Base-by-base conservation (phyloP, 2,797 vertebrate species). In the Xerus rutilus region DNA sequence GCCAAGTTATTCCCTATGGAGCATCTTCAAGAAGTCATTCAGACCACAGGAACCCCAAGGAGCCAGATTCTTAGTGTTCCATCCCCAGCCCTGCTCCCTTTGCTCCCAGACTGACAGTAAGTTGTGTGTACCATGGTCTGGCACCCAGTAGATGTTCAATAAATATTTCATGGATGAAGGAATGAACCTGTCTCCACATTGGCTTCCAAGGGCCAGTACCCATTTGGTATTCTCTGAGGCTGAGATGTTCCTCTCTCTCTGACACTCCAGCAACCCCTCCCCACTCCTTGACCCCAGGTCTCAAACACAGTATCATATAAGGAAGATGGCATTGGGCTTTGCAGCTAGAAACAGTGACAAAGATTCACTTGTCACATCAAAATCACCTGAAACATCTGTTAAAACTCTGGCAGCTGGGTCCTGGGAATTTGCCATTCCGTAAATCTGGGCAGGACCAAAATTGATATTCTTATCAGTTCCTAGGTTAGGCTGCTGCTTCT, bases 1-100 rank as follows among this genome's bases (percentile, higher is more conserved):
- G 96, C 28, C 91, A 96, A 95, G 54, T 89, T 30, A 70, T 98
- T 67, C 94, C 97, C 54, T 97, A 95, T 97, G 98, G 96, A 98
- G 30, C n/a, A 77, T 77, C 39, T 69, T 39, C 52, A 69, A 81
- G 67, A 47, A 74, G 21, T 81, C 28, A 39, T 20, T 21, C 25
- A 86, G 57, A 95, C 21, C 45, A 73, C 14, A 52, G 21, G 20
- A 72, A 23, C 5, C 12, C 35, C 69, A 74, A 10, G 74, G 39
- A 81, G 47, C 25, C 25, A 14, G 32, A 82, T 85, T 95, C 14
- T 67, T n/a, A 70, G 17, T 17, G 5, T 77, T 77, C 21, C 7
- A 64, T 49, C 11, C 11, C 47, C 39, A 86, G 14, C 8, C 69
- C 54, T 11, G 10, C 39, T 70, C 15, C 30, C 23, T 92, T 76